A percentile compares a stretch with the other conserved stretches of the same genome.
Evolutionary conservation across 2,113 vertebrate species (phyloP).

Genomic region (Lota lota): DNA sequence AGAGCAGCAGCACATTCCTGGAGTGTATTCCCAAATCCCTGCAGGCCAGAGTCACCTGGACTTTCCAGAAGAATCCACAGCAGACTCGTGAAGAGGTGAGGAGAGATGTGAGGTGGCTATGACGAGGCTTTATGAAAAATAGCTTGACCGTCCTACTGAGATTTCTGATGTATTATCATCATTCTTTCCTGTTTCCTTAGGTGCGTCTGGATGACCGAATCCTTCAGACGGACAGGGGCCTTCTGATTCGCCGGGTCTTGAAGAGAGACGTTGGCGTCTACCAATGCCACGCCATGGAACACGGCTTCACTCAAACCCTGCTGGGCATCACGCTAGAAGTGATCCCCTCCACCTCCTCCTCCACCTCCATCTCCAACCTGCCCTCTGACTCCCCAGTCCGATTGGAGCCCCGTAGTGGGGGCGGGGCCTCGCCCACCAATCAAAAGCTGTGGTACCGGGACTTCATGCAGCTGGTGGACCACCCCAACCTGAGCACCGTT

Average conservation of each 20-base stretch:
- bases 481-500: slow-evolving; percentile 78
- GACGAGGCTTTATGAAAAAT: neutral
- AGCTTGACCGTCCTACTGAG: slow-evolving; percentile 4
- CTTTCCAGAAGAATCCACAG: slow-evolving; percentile 78
- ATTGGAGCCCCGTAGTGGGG: slow-evolving; percentile 52
- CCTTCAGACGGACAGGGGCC: slow-evolving; percentile 76
- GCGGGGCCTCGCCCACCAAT: slow-evolving; percentile 48
- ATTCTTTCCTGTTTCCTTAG: slow-evolving; percentile 55
- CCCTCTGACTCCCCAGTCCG: slow-evolving; percentile 52
- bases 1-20: slow-evolving; percentile 89
- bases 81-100: slow-evolving; percentile 75
- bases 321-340: slow-evolving; percentile 85
- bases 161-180: neutral
- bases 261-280: slow-evolving; percentile 81
- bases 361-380: slow-evolving; percentile 44
- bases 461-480: slow-evolving; percentile 94
- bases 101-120: neutral
- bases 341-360: slow-evolving; percentile 68
- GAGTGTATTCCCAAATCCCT: slow-evolving; percentile 95
- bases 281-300: slow-evolving; percentile 86
- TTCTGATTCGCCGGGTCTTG: slow-evolving; percentile 83
- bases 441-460: slow-evolving; percentile 92
- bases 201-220: slow-evolving; percentile 81
- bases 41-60: slow-evolving; percentile 88
- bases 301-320: slow-evolving; percentile 89